Percentiles rank a stretch among this genome's conserved stretches.
These are phyloP conservation scores for Eubasilissa splendida DNA, from an alignment of 2,888 invertebrate genomes.

Conservation along the genomic window DNA sequence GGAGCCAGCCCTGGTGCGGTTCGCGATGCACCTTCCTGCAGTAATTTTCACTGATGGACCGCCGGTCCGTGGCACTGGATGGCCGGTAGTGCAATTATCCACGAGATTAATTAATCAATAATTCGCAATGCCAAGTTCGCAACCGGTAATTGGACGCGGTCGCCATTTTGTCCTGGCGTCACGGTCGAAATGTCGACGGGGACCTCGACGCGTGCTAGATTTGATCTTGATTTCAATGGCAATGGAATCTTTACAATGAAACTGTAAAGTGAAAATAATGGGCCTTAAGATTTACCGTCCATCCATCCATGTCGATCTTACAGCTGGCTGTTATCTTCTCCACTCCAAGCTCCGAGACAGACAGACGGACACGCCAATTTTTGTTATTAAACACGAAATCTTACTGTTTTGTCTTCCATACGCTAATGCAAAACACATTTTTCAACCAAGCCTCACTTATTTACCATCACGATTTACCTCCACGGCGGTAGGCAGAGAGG, in stretches of 20 bases:
- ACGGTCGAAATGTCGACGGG: background rate
- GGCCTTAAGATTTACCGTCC: too few relatives aligned
- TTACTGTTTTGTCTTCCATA: too few relatives aligned
- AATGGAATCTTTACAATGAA: background rate
- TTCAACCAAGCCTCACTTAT: too few relatives aligned
- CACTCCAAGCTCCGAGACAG: too few relatives aligned
- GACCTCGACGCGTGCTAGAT: background rate
- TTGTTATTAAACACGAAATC: too few relatives aligned
- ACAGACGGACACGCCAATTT: too few relatives aligned
- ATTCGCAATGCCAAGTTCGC: constrained; percentile 29
- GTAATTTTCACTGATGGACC: background rate
- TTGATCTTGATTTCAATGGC: constrained; percentile 13
- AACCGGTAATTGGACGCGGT: constrained; percentile 4
- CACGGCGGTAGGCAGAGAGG: too few relatives aligned
- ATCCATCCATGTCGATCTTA: too few relatives aligned
- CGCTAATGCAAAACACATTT: too few relatives aligned
- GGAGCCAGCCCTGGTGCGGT: background rate
- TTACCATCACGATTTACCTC: too few relatives aligned
- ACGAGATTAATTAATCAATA: constrained; percentile 21
- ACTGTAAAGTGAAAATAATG: too few relatives aligned
- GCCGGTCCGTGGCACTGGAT: background rate
- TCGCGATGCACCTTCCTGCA: constrained; percentile 3
- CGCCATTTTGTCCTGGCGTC: background rate
- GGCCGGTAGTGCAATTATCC: constrained; percentile 23
- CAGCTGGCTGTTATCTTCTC: too few relatives aligned